Base-by-base conservation (phyloP, 2,113 vertebrate species). In the Odontophorus gujanensis region DNA sequence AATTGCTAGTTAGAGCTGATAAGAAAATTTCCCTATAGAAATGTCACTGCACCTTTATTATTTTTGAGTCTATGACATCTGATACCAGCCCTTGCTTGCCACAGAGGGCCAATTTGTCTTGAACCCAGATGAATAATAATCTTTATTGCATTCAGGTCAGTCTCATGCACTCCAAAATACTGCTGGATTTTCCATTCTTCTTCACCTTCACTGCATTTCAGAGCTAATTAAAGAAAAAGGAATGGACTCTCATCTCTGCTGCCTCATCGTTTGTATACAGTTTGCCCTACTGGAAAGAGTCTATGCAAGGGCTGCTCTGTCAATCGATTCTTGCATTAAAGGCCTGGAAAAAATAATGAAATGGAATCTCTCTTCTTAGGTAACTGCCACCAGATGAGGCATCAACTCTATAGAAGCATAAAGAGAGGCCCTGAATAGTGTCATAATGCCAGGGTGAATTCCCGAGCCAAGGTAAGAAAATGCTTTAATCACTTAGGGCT, bases 171-270 rank as follows among this genome's bases (percentile, higher is more conserved):
- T 57, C 66, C 65, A 88, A 75, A 95, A 55, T 18, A 50, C 40
- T 55, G 12, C 16, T 68, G 6, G 4, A 65, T 57, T 72, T 68
- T 53, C 45, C 11, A 45, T 67, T 92, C 87, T 68, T 53, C 79
- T 87, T 88, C 79, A 78, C n/a, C 66, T 83, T 81, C 43, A 67
- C 48, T 58, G 71, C 61, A 83, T 87, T 91, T 93, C 50, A 78
- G 43, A 81, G 28, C 43, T 72, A 80, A 89, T 67, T 93, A 61
- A 85, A 85, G 65, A 18, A 58, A 30, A 67, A 68, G 61, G 66
- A 95, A 84, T 12, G 26, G 48, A 50, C 48, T 84, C 34, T 61
- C 50, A 63, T 85, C 36, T 84, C 57, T 3, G 3, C 50, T 1
- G 3, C 55, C 51, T 90, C 40, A 76, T 53, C 72, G n/a, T 90